Percentiles rank a stretch among this genome's conserved stretches.
These are phyloP conservation scores for Stenopsyche tienmushanensis DNA, from an alignment of 1,140 invertebrate genomes.

Conservation along the genomic window DNA sequence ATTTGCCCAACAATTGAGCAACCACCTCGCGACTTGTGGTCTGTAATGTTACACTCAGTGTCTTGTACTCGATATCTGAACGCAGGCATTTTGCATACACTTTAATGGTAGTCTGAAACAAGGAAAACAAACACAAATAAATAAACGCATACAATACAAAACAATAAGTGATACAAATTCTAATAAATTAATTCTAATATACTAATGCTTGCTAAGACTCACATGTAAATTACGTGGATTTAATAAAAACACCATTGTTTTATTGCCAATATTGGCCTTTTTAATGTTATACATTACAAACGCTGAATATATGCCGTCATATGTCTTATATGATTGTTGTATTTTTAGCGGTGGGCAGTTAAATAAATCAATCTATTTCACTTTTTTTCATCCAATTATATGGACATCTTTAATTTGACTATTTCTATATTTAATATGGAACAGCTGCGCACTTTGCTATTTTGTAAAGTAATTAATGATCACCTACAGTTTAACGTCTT, in stretches of 20 bases:
- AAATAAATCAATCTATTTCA: too few relatives aligned
- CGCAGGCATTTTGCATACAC: constrained; percentile 85
- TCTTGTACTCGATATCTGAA: constrained; percentile 92
- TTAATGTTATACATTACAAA: constrained; percentile 37
- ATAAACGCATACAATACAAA: background rate
- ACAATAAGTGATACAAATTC: background rate
- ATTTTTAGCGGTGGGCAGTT: too few relatives aligned
- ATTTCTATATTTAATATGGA: too few relatives aligned
- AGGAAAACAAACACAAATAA: constrained; percentile 43
- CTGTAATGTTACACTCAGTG: constrained; percentile 79
- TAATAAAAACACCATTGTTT: constrained; percentile 24
- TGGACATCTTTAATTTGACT: too few relatives aligned
- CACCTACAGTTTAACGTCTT: too few relatives aligned
- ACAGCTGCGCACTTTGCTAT: too few relatives aligned
- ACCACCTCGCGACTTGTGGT: constrained; percentile 86
- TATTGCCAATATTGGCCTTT: constrained; percentile 16
- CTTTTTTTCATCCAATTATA: too few relatives aligned
- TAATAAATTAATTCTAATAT: background rate
- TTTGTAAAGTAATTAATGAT: too few relatives aligned
- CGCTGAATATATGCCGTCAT: too few relatives aligned
- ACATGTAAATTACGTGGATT: constrained; percentile 35
- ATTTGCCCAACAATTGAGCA: constrained; percentile 80
- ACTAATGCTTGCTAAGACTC: too few relatives aligned
- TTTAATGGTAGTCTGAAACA: constrained; percentile 84
- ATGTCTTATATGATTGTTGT: too few relatives aligned